phyloP scores from a whole-genome alignment of 2,797 vertebrate species.

The Enteromius mattozi region DNA sequence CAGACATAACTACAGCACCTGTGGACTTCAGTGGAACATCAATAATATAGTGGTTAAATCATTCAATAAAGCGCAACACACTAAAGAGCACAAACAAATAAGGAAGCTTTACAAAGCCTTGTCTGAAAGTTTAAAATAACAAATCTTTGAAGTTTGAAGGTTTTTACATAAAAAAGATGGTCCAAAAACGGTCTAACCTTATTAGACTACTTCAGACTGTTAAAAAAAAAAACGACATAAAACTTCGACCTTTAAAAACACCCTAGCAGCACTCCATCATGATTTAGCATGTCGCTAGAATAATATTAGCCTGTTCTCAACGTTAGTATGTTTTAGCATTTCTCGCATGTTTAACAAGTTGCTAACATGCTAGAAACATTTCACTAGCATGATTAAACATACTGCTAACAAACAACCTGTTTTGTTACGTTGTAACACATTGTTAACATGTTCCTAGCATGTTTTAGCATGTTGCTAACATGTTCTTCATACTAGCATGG shows the following conservation, averaged over 20 bases:
- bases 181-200: background rate
- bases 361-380: background rate
- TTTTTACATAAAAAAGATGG: background rate
- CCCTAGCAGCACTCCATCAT: too few relatives aligned
- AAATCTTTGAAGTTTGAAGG: background rate
- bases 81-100: conserved; percentile 29
- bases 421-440: background rate
- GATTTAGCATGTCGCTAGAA: background rate
- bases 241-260: background rate
- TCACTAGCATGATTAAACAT: background rate
- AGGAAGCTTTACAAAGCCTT: background rate
- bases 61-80: background rate
- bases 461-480: background rate
- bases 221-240: background rate
- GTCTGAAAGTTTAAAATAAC: background rate
- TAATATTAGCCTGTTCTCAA: too few relatives aligned
- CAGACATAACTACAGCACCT: conserved; percentile 47
- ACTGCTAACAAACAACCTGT: background rate
- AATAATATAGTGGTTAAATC: conserved; percentile 33
- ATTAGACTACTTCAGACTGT: background rate
- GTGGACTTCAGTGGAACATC: conserved; percentile 31
- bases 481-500: background rate
- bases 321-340: too few relatives aligned
- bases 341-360: too few relatives aligned
- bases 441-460: background rate